Base-by-base conservation (phyloP, 1,140 invertebrate genomes). In the Stegodyphus dumicola region DNA sequence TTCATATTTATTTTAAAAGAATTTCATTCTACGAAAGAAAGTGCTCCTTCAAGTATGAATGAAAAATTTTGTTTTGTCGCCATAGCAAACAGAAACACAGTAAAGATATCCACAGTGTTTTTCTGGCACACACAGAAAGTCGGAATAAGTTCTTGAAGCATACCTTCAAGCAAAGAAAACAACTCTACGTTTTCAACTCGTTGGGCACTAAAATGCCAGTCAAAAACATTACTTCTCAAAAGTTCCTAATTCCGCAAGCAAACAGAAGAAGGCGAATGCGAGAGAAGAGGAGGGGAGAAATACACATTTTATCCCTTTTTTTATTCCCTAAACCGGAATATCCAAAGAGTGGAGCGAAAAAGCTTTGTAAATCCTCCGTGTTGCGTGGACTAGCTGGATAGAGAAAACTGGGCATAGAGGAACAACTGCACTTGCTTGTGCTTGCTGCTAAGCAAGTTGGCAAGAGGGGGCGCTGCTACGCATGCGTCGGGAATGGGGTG, bases 211-310 rank as follows among this genome's bases (percentile, higher is more conserved):
- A 67, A 67, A 7, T 15, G 56, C 15, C 56, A 17, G 7, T 67
- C n/a, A n/a, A 49, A 33, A 80, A 70, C 54, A 60, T 60, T 64
- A 67, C 15, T 70, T 13, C 17, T n/a, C 60, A 77, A 77, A 33
- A 77, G 56, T 17, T 79, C 49, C 77, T 81, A 81, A 81, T 81
- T 81, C 78, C 33, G 69, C 51, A 81, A 81, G 73, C 78, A 81
- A 81, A 81, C 49, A 81, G 15, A 13, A 74, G 13, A 33, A 33
- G 33, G 33, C 33, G 33, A 33, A 33, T 33, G 33, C 33, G 60
- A 70, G 18, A 6, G 60, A 52, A 49, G 54, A 73, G 18, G 53
- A 74, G 6, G 71, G 71, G 71, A 83, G 52, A 71, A 60, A 71
- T 56, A 52, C 15, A 15, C 48, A n/a, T 76, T 76, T 76, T 76